Base-by-base conservation (phyloP, 2,797 vertebrate species). In the Eospalax fontanierii region DNA sequence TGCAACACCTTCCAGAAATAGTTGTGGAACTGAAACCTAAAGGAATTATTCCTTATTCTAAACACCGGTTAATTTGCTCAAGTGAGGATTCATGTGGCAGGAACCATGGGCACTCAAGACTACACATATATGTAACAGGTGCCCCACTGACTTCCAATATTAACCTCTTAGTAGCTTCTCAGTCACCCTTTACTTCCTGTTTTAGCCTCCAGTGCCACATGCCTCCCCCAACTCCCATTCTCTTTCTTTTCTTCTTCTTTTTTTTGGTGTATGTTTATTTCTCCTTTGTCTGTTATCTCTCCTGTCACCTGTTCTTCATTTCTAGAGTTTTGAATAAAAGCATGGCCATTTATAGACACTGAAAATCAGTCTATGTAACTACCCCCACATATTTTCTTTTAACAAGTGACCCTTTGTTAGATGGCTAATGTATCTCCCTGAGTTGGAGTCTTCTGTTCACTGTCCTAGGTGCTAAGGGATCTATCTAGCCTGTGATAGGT, bases 101-200 rank as follows among this genome's bases (percentile, higher is more conserved):
- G 71, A 75, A 4, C 79, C 4, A 0, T 9, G 6, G 3, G 26
- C 38, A 7, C 11, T 6, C 65, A 57, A 74, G 12, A 4, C 73
- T 50, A 30, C 4, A 4, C 30, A 22, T 3, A 1, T 14, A 1
- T 59, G 9, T 9, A 9, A 24, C 0, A 18, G 19, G 80, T 3
- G 12, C 38, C 30, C 54, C 2, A 6, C 21, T 59, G 35, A 59
- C 24, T 74, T 16, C 68, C 33, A 0, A 0, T 28, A 0, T 61
- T 15, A 26, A 28, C 50, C 28, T 22, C 66, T 35, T 50, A 33
- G n/a, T 22, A 26, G 74, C 15, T 0, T 54, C 43, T 46, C 6
- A 26, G 73, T 33, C 28, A 21, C 40, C 38, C 46, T 50, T 35
- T 46, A 71, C 26, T 74, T n/a, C 59, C 12, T 6, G 68, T 33